These are phyloP conservation scores for Eupelmus urozonus DNA, from an alignment of 2,888 invertebrate genomes.

Conservation along the genomic window DNA sequence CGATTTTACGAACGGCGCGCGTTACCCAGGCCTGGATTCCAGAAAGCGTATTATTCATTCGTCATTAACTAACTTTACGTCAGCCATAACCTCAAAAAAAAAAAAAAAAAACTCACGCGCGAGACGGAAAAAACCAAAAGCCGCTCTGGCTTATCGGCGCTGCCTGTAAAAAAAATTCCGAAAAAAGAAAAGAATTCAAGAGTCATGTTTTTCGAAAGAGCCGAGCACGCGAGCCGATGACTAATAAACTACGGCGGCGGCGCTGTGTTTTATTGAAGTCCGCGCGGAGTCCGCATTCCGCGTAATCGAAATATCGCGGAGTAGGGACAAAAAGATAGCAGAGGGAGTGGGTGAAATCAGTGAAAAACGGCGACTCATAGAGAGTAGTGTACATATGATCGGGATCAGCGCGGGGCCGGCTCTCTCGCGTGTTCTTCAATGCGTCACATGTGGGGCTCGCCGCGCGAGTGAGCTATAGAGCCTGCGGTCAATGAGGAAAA, in stretches of 20 bases:
- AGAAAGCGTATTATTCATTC: conserved; percentile 13
- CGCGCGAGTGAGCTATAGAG: not conserved
- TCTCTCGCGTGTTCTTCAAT: conserved; percentile 2
- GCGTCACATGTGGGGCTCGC: conserved; percentile 6
- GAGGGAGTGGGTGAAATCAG: not conserved
- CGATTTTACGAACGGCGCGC: conserved; percentile 9
- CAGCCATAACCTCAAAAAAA: conserved; percentile 1
- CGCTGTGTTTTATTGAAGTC: conserved; percentile 5
- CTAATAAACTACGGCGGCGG: not conserved
- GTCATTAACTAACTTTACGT: conserved; percentile 31
- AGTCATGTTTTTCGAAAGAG: conserved; percentile 34
- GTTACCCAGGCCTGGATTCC: not conserved
- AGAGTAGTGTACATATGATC: not conserved
- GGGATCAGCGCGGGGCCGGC: not conserved
- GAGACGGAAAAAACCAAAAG: not conserved
- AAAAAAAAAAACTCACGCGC: not conserved
- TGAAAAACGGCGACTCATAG: not conserved
- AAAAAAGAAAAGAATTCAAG: conserved; percentile 30
- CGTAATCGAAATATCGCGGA: not conserved
- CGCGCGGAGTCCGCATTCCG: not conserved
- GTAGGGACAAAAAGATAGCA: not conserved
- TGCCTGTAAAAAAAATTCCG: not conserved
- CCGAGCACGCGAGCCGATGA: not conserved
- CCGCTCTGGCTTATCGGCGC: not conserved
- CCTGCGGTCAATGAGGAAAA: conserved; percentile 5